Evolutionary conservation across 2,888 invertebrate species (phyloP), one percentile per base, ranked within the genome.

Genomic region (Heliconius erato): DNA sequence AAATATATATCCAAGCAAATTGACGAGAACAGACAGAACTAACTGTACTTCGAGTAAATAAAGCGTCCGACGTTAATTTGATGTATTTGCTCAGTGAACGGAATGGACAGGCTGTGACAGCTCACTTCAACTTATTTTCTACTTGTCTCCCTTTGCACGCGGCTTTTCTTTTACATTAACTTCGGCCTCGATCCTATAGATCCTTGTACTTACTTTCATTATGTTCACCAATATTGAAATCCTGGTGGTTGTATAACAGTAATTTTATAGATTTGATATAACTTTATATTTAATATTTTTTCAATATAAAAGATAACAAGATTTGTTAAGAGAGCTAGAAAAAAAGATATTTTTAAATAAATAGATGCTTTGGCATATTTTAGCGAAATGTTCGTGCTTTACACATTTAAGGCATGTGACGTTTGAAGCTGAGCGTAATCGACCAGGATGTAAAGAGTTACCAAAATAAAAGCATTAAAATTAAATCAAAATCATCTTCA

Each of bases 1-100:
- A 63, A 74, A 74, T 74, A 74, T n/a, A 59, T 74, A 35, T 54
- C 74, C 54, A 32, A 59, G 32, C 59, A 63, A 76, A 59, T 76
- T 63, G 35, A 76, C 59, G 35, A 76, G 35, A 76, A 59, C 59
- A 44, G 63, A 79, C 28, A 67, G n/a, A 65, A 80, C 67, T 28
- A 80, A 74, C 23, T 44, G 23, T 65, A 32, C 44, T 54, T 74
- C 49, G 54, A 74, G 67, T 67, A 74, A 80, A 74, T 80, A 80
- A 74, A 74, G 44, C 32, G 49, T 74, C 40, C 23, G 74, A 79
- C 72, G 71, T 68, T 82, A 79, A 82, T 82, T 82, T 82, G 79
- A 74, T 59, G 82, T 79, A 82, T 79, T 82, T 79, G 82, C 59
- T 68, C 79, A 82, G 68, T 68, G 79, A 79, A 74, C 40, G 59